Evolutionary conservation across 2,113 vertebrate genomes (phyloP).

Genomic region (Centropristis striata): DNA sequence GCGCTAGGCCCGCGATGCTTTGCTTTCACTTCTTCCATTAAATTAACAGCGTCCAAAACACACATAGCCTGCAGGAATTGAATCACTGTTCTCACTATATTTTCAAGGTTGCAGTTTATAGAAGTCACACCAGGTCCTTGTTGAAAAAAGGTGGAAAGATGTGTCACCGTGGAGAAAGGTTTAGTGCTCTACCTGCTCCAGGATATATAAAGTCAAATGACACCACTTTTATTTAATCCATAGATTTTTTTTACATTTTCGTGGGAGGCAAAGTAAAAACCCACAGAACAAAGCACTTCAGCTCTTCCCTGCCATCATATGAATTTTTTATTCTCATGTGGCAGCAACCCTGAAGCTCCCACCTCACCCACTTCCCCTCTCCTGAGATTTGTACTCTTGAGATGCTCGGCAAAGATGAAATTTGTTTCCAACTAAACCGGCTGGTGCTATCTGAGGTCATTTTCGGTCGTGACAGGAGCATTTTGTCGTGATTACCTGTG

Average conservation of each 20-base stretch:
- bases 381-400: conserved; percentile 70
- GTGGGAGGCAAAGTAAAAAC: conserved; percentile 45
- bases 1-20: conserved; percentile 24
- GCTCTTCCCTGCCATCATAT: conserved; percentile 56
- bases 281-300: conserved; percentile 31
- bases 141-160: conserved; percentile 39
- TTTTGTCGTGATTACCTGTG: conserved; percentile 63
- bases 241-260: conserved; percentile 37
- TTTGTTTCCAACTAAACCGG: conserved; percentile 52
- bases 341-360: conserved; percentile 67
- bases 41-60: conserved; percentile 43
- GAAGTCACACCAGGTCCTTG: neutral
- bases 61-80: conserved; percentile 30
- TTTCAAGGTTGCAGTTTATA: conserved; percentile 36
- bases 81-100: conserved; percentile 26
- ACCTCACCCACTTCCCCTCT: conserved; percentile 55
- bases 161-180: conserved; percentile 55
- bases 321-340: conserved; percentile 33
- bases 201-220: conserved; percentile 44
- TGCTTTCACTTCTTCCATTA: conserved; percentile 44
- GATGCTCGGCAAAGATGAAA: conserved; percentile 50
- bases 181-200: conserved; percentile 27
- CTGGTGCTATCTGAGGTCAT: conserved; percentile 59
- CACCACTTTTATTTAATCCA: conserved; percentile 42
- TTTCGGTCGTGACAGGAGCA: conserved; percentile 44